Evolutionary conservation across 1,140 invertebrate genomes (phyloP).

Genomic region (Drosophila yakuba): DNA sequence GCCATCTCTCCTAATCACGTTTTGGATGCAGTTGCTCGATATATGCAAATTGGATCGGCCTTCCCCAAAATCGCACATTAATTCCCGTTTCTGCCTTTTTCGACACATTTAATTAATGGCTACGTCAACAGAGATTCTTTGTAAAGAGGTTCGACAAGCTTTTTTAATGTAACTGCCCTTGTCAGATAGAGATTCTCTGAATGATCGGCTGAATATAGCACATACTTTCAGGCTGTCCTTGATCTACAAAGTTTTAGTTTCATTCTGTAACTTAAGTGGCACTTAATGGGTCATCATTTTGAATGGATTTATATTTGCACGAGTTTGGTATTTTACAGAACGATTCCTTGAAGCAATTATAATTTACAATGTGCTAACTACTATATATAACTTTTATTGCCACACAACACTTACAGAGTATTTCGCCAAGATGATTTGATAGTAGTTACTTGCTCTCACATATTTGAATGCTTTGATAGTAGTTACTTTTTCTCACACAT

Average conservation of each 20-base stretch:
- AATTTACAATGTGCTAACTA: neutral
- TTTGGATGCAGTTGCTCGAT: slow-evolving; percentile 26
- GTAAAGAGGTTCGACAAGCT: neutral
- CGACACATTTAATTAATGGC: slow-evolving; percentile 14
- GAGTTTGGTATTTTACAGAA: too few relatives aligned
- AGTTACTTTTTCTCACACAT: neutral
- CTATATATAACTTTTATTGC: neutral
- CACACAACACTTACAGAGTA: neutral
- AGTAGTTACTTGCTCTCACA: neutral
- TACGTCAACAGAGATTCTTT: slow-evolving; percentile 4
- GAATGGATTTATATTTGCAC: too few relatives aligned
- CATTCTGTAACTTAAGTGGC: too few relatives aligned
- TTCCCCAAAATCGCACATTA: slow-evolving; percentile 25
- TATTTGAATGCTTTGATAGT: neutral
- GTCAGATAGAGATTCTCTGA: neutral
- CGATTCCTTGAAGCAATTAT: too few relatives aligned
- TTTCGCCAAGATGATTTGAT: neutral
- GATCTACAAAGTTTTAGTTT: neutral
- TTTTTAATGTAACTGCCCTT: neutral
- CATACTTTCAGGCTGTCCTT: slow-evolving; percentile 33
- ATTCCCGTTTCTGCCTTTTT: slow-evolving; percentile 18
- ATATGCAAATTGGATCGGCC: slow-evolving; percentile 35
- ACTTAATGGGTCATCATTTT: too few relatives aligned
- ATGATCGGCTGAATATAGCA: neutral
- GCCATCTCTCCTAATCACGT: slow-evolving; percentile 43